A percentile compares a stretch with the other conserved stretches of the same genome.
These are phyloP conservation scores for Chrysolina haemoptera DNA, from an alignment of 2,888 invertebrate species.

Conservation along the genomic window DNA sequence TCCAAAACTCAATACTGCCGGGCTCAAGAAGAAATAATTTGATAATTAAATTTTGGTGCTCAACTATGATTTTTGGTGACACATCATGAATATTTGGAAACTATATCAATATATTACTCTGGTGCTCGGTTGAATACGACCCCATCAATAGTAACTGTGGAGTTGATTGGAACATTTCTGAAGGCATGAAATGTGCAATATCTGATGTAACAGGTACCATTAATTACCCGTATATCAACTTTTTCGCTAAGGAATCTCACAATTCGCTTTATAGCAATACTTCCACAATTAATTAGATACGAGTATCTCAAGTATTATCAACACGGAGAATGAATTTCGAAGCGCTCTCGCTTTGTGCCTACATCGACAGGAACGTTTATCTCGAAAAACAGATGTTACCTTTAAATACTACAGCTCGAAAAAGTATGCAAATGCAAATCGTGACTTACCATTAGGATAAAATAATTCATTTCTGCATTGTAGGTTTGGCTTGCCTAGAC, in stretches of 20 bases:
- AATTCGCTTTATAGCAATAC: constrained; percentile 8
- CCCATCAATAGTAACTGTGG: no score
- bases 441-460: constrained; percentile 24
- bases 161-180: background rate
- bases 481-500: constrained; percentile 25
- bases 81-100: no score
- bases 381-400: constrained; percentile 16
- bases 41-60: no score
- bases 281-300: constrained; percentile 15
- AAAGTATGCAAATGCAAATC: constrained; percentile 16
- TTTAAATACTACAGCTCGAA: constrained; percentile 1
- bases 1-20: no score
- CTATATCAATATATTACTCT: no score
- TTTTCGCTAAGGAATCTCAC: background rate
- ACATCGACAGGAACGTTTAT: constrained; percentile 6
- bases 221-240: constrained; percentile 4
- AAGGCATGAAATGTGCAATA: background rate
- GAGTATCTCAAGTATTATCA: constrained; percentile 2
- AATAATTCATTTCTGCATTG: constrained; percentile 21
- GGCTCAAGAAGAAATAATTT: no score
- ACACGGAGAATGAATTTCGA: constrained; percentile 15
- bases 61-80: no score
- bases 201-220: constrained; percentile 2
- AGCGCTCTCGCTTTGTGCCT: constrained; percentile 11
- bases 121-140: no score